phyloP scores from a whole-genome alignment of 2,797 vertebrate species.

The Typhlichthys subterraneus region DNA sequence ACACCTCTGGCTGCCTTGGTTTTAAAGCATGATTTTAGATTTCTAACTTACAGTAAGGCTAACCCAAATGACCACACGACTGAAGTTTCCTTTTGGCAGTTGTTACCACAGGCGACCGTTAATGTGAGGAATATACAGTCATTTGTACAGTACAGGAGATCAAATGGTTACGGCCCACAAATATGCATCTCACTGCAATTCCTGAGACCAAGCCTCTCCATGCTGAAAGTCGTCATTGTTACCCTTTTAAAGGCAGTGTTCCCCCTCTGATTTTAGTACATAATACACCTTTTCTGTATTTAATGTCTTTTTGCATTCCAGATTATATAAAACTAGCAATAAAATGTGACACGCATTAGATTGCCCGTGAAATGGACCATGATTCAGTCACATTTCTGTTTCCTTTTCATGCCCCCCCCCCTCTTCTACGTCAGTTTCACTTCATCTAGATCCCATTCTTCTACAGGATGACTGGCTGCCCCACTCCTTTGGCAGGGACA shows the following conservation, averaged over 20 bases:
- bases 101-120: too few species aligned
- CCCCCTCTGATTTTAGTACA: conserved; percentile 40
- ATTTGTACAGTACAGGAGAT: conserved; percentile 27
- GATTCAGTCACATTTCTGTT: conserved; percentile 45
- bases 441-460: conserved; percentile 17
- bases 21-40: too few species aligned
- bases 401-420: conserved; percentile 35
- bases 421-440: conserved; percentile 7
- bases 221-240: conserved; percentile 54
- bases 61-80: too few species aligned
- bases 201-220: conserved; percentile 32
- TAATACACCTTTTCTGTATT: conserved; percentile 33
- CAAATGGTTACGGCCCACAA: conserved; percentile 25
- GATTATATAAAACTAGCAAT: conserved; percentile 51
- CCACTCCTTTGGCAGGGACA: conserved; percentile 16
- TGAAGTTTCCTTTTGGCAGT: too few species aligned
- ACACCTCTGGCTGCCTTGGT: too few species aligned
- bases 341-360: conserved; percentile 39
- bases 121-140: too few species aligned
- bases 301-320: conserved; percentile 58
- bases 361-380: conserved; percentile 15
- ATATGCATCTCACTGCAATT: conserved; percentile 25
- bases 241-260: conserved; percentile 57
- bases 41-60: too few species aligned
- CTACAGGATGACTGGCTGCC: conserved; percentile 36